Evolutionary conservation across 1,140 invertebrate species (phyloP).

Genomic region (Euborellia annulipes): DNA sequence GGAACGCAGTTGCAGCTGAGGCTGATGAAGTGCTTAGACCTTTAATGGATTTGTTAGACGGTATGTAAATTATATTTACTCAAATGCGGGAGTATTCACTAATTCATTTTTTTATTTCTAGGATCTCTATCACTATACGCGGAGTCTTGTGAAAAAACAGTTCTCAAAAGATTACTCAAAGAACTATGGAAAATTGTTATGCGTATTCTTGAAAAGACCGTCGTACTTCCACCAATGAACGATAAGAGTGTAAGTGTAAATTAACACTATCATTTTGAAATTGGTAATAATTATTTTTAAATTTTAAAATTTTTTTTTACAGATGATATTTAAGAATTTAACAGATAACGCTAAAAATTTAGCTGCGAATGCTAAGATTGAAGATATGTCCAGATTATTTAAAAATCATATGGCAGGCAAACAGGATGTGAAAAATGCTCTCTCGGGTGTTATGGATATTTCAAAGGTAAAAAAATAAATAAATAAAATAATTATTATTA

Average conservation of each 20-base stretch:
- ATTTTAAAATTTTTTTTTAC: constrained; percentile 22
- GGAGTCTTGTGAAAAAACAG: constrained; percentile 97
- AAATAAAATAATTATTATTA: too few species aligned
- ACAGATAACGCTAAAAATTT: constrained; percentile 92
- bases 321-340: constrained; percentile 92
- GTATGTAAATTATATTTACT: too few species aligned
- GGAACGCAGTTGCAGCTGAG: constrained; percentile 66
- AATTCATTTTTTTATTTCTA: too few species aligned
- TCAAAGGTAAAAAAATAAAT: too few species aligned
- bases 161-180: constrained; percentile 93
- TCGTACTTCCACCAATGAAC: constrained; percentile 95
- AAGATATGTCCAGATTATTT: constrained; percentile 88
- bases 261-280: not conserved
- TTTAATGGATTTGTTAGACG: constrained; percentile 88
- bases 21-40: constrained; percentile 92
- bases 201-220: constrained; percentile 94
- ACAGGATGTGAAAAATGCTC: constrained; percentile 83
- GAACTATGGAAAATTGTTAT: constrained; percentile 99
- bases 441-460: constrained; percentile 75
- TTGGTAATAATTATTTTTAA: constrained; percentile 1
- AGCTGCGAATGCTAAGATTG: constrained; percentile 92
- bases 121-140: constrained; percentile 91
- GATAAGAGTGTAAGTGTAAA: constrained; percentile 69
- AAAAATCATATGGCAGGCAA: constrained; percentile 85
- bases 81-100: too few species aligned